Evolutionary conservation across 2,797 vertebrate species (phyloP).

Genomic region (Tarsius wallacei): DNA sequence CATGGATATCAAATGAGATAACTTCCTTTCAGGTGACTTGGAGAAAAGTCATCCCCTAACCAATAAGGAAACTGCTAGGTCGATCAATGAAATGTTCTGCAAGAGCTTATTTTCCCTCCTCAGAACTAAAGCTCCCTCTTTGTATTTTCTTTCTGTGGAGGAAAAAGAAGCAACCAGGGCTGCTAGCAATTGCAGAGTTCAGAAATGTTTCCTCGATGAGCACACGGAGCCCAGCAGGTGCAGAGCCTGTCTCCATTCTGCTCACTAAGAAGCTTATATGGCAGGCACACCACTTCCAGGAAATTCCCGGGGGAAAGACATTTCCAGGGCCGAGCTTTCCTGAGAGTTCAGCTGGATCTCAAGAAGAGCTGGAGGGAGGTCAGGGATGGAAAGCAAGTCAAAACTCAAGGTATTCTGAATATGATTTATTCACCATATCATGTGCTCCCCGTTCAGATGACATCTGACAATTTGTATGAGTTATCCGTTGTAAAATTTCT

Average conservation of each 20-base stretch:
- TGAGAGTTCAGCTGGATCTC: not conserved
- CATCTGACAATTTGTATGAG: not conserved
- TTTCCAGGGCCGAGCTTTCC: not conserved
- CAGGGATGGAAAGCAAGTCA: not conserved
- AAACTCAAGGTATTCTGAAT: not conserved
- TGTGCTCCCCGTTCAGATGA: not conserved
- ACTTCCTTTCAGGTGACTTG: not conserved
- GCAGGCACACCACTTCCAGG: no score
- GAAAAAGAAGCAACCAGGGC: not conserved
- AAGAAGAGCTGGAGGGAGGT: not conserved
- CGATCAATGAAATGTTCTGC: not conserved
- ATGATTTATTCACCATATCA: not conserved
- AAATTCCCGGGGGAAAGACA: not conserved
- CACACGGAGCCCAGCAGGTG: not conserved
- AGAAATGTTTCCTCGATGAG: not conserved
- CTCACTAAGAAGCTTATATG: not conserved
- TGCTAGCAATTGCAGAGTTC: not conserved
- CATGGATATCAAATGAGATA: not conserved
- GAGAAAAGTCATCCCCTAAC: constrained; percentile 58
- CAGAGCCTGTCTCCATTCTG: not conserved
- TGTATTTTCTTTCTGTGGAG: constrained; percentile 17
- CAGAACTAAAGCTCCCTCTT: not conserved
- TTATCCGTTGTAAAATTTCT: not conserved
- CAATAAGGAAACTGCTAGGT: not conserved
- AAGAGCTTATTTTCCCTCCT: constrained; percentile 6